A percentile compares a stretch with the other conserved stretches of the same genome.
These are phyloP conservation scores for Sinosuthora webbiana DNA, from an alignment of 2,113 vertebrate species.

Conservation along the genomic window DNA sequence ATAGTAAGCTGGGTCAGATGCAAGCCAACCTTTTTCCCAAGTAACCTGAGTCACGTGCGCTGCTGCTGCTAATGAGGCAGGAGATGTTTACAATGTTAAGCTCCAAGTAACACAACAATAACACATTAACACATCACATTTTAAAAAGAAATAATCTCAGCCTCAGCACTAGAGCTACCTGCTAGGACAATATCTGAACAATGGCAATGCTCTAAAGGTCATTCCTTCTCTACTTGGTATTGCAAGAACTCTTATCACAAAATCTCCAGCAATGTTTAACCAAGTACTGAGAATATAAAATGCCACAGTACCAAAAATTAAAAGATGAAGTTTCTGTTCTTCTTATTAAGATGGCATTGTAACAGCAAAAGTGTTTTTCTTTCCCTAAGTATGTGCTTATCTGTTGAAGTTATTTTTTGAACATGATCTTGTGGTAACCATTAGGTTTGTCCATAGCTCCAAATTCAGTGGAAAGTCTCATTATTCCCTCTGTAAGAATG, in stretches of 20 bases:
- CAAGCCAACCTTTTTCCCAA: neutral
- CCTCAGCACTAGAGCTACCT: neutral
- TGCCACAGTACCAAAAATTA: neutral
- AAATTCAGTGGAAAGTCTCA: neutral
- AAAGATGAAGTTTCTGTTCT: neutral
- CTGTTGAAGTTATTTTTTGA: neutral
- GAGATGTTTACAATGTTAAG: conserved; percentile 12
- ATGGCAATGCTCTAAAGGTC: neutral
- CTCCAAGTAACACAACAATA: neutral
- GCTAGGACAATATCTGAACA: neutral
- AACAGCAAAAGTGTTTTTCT: neutral
- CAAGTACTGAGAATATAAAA: neutral
- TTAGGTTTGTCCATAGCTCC: neutral
- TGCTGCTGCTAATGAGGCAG: neutral
- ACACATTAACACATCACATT: neutral
- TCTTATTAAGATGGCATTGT: neutral
- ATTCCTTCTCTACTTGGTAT: neutral
- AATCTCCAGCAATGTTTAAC: conserved; percentile 50
- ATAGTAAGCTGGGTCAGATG: neutral
- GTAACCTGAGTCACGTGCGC: neutral
- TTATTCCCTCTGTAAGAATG: neutral
- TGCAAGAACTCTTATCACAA: neutral
- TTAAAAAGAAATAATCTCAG: neutral
- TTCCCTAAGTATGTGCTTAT: neutral
- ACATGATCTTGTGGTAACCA: neutral